phyloP scores from a whole-genome alignment of 1,140 invertebrate species.

The Drosophila cardini region DNA sequence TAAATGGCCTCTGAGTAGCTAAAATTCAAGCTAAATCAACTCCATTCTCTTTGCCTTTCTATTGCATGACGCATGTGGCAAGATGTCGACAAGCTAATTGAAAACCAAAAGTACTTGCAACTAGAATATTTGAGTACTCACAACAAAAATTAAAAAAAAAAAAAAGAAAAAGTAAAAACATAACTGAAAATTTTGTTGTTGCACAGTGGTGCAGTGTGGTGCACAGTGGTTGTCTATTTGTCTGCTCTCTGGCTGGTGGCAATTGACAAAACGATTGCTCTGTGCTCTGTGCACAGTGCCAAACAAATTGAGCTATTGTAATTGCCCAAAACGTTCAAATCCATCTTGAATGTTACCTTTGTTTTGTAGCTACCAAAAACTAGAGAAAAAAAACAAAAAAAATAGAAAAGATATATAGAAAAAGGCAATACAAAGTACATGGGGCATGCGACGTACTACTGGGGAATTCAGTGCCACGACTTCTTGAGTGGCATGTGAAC shows the following conservation, averaged over 20 bases:
- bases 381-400: conserved; percentile 7
- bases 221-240: background rate
- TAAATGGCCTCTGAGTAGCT: background rate
- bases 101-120: conserved; percentile 42
- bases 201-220: background rate
- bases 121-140: conserved; percentile 22
- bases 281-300: conserved; percentile 42
- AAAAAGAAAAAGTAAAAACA: conserved; percentile 16
- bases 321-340: conserved; percentile 80
- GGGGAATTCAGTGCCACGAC: conserved; percentile 71
- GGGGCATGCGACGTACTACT: conserved; percentile 51
- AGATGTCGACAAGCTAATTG: conserved; percentile 51
- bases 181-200: conserved; percentile 23
- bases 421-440: conserved; percentile 48
- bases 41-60: conserved; percentile 72
- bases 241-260: conserved; percentile 1
- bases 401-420: background rate
- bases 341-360: conserved; percentile 53
- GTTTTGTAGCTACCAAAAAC: conserved; percentile 1
- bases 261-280: conserved; percentile 70
- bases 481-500: conserved; percentile 81
- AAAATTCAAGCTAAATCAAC: background rate
- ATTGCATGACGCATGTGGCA: conserved; percentile 35
- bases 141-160: background rate
- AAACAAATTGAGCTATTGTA: conserved; percentile 81